Percentiles rank a stretch among this genome's conserved stretches.
Conservation (phyloP, 1,140 invertebrate genomes). For the Sinella curviseta region DNA sequence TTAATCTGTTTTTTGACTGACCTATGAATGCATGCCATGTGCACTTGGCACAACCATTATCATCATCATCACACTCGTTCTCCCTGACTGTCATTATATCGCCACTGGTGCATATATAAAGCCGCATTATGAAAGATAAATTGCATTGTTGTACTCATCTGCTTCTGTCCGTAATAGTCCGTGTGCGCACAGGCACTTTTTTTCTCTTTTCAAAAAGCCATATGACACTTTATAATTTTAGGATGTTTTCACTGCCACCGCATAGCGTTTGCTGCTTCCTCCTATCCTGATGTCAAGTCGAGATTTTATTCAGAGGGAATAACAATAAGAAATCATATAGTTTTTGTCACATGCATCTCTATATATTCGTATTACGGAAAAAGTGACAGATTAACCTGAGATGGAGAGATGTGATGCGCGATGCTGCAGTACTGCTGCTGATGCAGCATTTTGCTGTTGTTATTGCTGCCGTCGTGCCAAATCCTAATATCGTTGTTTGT, state of each 20-base stretch:
- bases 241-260: constrained; percentile 3
- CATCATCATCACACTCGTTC: too few relatives aligned
- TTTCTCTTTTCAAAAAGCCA: not conserved
- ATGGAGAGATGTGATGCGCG: not conserved
- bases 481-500: constrained; percentile 5
- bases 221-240: constrained; percentile 25
- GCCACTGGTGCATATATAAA: not conserved
- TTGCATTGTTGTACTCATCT: not conserved
- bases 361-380: not conserved
- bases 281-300: constrained; percentile 18
- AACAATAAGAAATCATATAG: constrained; percentile 3
- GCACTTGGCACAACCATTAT: constrained; percentile 12
- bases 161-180: too few relatives aligned
- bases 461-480: not conserved
- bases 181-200: not conserved
- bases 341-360: not conserved
- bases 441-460: constrained; percentile 10
- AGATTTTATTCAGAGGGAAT: constrained; percentile 15
- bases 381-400: constrained; percentile 19
- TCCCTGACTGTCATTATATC: not conserved
- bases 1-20: not conserved
- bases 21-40: not conserved
- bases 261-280: not conserved
- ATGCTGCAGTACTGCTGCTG: not conserved
- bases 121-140: not conserved